phyloP scores from a whole-genome alignment of 30 jellyfish, hydroid and myxozoan species.

The Nemopilema nomurai region DNA sequence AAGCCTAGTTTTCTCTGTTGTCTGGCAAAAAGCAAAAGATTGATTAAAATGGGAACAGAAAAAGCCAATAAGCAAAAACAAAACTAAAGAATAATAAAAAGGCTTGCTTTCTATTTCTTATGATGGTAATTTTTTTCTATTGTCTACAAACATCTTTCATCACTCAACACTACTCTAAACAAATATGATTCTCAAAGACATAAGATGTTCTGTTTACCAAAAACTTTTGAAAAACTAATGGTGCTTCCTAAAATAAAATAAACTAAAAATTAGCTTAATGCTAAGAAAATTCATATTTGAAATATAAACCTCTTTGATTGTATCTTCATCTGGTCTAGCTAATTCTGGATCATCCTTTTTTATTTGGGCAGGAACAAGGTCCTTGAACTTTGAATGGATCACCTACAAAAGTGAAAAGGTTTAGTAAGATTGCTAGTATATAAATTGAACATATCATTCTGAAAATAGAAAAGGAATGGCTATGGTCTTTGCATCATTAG shows the following conservation, averaged over 20 bases:
- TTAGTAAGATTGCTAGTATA: not conserved
- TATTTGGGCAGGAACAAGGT: slow-evolving; percentile 86
- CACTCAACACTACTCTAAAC: too few relatives aligned
- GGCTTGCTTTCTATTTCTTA: too few relatives aligned
- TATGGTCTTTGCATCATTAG: not conserved
- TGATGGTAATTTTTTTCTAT: too few relatives aligned
- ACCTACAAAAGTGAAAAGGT: slow-evolving; percentile 38
- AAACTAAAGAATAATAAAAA: too few relatives aligned
- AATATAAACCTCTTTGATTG: slow-evolving; percentile 79
- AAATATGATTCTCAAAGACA: too few relatives aligned
- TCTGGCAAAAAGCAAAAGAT: slow-evolving; percentile 42
- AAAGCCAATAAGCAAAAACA: not conserved
- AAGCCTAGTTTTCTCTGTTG: slow-evolving; percentile 92
- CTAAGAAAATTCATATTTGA: too few relatives aligned
- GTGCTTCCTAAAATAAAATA: too few relatives aligned
- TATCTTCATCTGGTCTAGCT: slow-evolving; percentile 96
- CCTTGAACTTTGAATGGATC: slow-evolving; percentile 91
- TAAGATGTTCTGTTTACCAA: too few relatives aligned
- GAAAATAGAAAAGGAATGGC: not conserved
- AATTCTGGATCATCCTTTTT: slow-evolving; percentile 94
- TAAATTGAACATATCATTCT: not conserved
- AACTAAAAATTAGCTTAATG: too few relatives aligned
- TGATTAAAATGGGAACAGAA: not conserved
- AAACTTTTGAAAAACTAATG: too few relatives aligned
- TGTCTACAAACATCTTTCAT: too few relatives aligned